Evolutionary conservation across 2,797 vertebrate genomes (phyloP).

Genomic region (Alcedo quadribrachys): DNA sequence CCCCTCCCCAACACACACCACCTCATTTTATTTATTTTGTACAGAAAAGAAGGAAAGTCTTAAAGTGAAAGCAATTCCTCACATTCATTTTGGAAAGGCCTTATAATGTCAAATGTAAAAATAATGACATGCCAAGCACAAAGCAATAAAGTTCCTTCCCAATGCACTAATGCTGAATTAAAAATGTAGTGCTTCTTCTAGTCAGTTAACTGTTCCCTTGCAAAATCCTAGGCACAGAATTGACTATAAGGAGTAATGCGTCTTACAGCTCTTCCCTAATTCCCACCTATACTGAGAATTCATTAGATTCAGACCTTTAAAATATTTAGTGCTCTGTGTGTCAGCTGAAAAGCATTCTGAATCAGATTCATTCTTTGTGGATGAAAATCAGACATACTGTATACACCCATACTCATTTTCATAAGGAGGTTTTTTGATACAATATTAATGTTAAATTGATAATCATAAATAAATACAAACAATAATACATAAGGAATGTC

Average conservation of each 20-base stretch:
- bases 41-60: slow-evolving; percentile 81
- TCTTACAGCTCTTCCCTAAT: slow-evolving; percentile 81
- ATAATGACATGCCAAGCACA: slow-evolving; percentile 96
- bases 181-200: slow-evolving; percentile 88
- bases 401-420: slow-evolving; percentile 89
- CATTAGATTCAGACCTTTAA: slow-evolving; percentile 87
- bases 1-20: slow-evolving; percentile 15
- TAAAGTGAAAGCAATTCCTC: slow-evolving; percentile 97
- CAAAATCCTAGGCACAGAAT: slow-evolving; percentile 92
- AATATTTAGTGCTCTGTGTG: slow-evolving; percentile 97
- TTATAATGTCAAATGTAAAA: slow-evolving; percentile 92
- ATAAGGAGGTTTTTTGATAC: slow-evolving; percentile 81
- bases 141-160: slow-evolving; percentile 89
- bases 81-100: slow-evolving; percentile 98
- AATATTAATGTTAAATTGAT: slow-evolving; percentile 89
- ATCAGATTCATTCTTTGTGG: slow-evolving; percentile 88
- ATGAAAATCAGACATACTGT: slow-evolving; percentile 91
- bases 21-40: slow-evolving; percentile 38
- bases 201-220: slow-evolving; percentile 87
- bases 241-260: slow-evolving; percentile 89
- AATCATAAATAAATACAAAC: slow-evolving; percentile 99
- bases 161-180: slow-evolving; percentile 82
- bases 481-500: slow-evolving; percentile 95
- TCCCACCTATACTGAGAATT: slow-evolving; percentile 83
- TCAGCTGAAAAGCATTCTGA: slow-evolving; percentile 91